Evolutionary conservation across 2,888 invertebrate genomes (phyloP).

Genomic region (Brenthis daphne): DNA sequence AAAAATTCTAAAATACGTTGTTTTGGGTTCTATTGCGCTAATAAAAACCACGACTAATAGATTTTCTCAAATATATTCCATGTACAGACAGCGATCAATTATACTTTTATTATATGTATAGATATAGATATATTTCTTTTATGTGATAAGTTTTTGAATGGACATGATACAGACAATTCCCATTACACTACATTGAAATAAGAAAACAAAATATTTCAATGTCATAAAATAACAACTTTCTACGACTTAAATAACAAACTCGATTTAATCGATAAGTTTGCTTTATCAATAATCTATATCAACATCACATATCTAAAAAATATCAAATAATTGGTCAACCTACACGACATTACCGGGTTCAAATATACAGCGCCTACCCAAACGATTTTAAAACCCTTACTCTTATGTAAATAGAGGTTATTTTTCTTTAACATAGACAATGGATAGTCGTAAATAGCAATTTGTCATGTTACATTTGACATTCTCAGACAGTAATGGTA

Average conservation of each 20-base stretch:
- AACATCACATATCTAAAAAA: constrained; percentile 13
- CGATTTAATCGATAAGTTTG: not conserved
- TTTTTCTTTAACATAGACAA: constrained; percentile 5
- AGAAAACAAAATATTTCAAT: too few species aligned
- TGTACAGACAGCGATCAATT: too few species aligned
- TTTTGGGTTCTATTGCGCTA: too few species aligned
- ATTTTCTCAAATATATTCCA: too few species aligned
- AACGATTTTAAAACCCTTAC: constrained; percentile 15
- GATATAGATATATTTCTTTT: too few species aligned
- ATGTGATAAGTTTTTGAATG: too few species aligned
- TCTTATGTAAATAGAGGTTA: constrained; percentile 2
- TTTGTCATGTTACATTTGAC: constrained; percentile 42
- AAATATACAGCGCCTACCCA: constrained; percentile 19
- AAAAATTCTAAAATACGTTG: too few species aligned
- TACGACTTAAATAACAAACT: not conserved
- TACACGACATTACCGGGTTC: constrained; percentile 27
- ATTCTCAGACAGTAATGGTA: constrained; percentile 47
- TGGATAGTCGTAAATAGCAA: constrained; percentile 12
- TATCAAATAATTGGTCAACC: constrained; percentile 26
- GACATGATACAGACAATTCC: too few species aligned
- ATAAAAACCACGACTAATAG: too few species aligned
- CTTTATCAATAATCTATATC: not conserved
- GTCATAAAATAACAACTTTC: too few species aligned
- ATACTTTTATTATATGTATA: too few species aligned
- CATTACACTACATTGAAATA: too few species aligned